Percentiles rank a stretch among this genome's conserved stretches.
These are phyloP conservation scores for Malurus elegans DNA, from an alignment of 2,113 vertebrate species.

Conservation along the genomic window DNA sequence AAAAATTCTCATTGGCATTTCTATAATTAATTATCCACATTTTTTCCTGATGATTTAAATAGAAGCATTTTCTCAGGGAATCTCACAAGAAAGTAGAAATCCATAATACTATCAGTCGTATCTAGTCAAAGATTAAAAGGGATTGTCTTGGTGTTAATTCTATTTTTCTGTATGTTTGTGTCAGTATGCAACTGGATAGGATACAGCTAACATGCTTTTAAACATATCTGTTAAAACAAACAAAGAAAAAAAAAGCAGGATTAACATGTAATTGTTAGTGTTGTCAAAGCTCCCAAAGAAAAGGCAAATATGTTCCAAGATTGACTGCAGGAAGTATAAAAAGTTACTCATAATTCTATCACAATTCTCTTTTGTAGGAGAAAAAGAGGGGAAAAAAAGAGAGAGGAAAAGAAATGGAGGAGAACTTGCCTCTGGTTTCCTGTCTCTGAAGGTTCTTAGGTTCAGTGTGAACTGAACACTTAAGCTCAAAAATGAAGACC, in stretches of 20 bases:
- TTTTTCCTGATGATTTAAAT: neutral
- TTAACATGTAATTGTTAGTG: neutral
- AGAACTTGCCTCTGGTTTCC: neutral
- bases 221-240: accelerated
- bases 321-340: neutral
- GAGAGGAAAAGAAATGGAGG: neutral
- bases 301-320: neutral
- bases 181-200: neutral
- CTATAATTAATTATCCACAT: neutral
- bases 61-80: neutral
- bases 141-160: accelerated
- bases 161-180: neutral
- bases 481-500: neutral
- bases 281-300: neutral
- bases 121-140: neutral
- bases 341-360: neutral
- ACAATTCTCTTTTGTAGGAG: neutral
- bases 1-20: neutral
- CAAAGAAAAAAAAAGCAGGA: neutral
- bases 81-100: neutral
- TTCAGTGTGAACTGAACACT: neutral
- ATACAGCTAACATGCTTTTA: neutral
- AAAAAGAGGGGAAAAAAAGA: accelerated
- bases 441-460: neutral
- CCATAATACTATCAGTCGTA: neutral